Evolutionary conservation across 2,888 invertebrate genomes (phyloP).

Genomic region (Sialis lutaria): DNA sequence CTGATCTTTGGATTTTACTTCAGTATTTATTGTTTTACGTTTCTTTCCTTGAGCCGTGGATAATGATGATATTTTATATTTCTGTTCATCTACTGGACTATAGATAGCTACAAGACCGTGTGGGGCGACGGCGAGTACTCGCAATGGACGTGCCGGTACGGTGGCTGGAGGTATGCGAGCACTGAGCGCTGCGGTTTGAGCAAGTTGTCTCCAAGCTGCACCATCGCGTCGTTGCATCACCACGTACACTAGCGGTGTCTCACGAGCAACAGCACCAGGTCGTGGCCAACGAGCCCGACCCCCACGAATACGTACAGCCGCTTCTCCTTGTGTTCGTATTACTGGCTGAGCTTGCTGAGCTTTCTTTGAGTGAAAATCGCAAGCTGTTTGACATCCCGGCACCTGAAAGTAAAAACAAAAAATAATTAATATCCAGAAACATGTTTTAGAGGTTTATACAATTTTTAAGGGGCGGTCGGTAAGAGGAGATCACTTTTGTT

Average conservation of each 20-base stretch:
- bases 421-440: too few relatives aligned
- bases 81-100: slow-evolving; percentile 38
- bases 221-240: slow-evolving; percentile 47
- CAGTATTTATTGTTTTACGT: slow-evolving; percentile 29
- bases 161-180: slow-evolving; percentile 46
- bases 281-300: slow-evolving; percentile 47
- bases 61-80: slow-evolving; percentile 20
- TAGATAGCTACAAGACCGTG: slow-evolving; percentile 52
- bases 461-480: too few relatives aligned
- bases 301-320: slow-evolving; percentile 43
- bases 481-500: too few relatives aligned
- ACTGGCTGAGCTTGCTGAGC: slow-evolving; percentile 49
- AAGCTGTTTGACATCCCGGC: slow-evolving; percentile 53
- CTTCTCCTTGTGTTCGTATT: slow-evolving; percentile 51
- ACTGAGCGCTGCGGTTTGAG: slow-evolving; percentile 44
- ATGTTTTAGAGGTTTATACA: too few relatives aligned
- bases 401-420: slow-evolving; percentile 34
- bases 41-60: slow-evolving; percentile 20
- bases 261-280: slow-evolving; percentile 33
- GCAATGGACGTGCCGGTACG: slow-evolving; percentile 36
- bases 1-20: slow-evolving; percentile 32
- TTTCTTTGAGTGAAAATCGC: slow-evolving; percentile 43
- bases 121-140: slow-evolving; percentile 52
- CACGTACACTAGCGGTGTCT: slow-evolving; percentile 47
- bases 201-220: slow-evolving; percentile 47